Percentiles rank a stretch among this genome's conserved stretches.
These are phyloP conservation scores for Meloe dianella DNA, from an alignment of 2,888 invertebrate genomes.

Conservation along the genomic window DNA sequence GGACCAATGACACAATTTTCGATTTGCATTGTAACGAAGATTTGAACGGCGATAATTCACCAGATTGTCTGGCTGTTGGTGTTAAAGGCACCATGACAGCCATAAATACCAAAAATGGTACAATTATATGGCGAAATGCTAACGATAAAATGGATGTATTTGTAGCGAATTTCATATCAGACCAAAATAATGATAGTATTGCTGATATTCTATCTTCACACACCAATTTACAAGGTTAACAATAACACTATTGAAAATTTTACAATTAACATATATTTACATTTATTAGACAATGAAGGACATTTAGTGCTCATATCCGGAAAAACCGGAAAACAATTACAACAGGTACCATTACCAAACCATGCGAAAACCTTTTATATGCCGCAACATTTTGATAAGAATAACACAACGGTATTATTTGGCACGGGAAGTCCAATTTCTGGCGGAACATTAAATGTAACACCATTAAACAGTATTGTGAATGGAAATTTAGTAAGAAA, in stretches of 20 bases:
- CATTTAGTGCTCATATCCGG: constrained; percentile 75
- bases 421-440: constrained; percentile 78
- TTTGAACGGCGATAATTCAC: constrained; percentile 70
- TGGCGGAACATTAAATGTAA: constrained; percentile 72
- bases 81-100: constrained; percentile 72
- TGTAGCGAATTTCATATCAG: constrained; percentile 73
- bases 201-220: constrained; percentile 75
- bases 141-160: constrained; percentile 65
- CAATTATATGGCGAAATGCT: constrained; percentile 68
- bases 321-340: constrained; percentile 69
- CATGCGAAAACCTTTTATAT: constrained; percentile 74
- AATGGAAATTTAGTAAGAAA: constrained; percentile 60
- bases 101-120: constrained; percentile 71
- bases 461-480: constrained; percentile 64
- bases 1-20: constrained; percentile 75
- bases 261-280: too few relatives aligned
- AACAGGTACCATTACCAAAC: constrained; percentile 68
- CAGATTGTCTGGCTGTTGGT: constrained; percentile 78
- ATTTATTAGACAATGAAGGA: constrained; percentile 61
- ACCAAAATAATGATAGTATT: constrained; percentile 72
- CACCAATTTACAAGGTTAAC: constrained; percentile 56
- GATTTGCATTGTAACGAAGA: constrained; percentile 75
- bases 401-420: constrained; percentile 69
- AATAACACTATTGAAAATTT: constrained; percentile 3
- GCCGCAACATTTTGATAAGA: constrained; percentile 70